Evolutionary conservation across 1,140 invertebrate species (phyloP).

Genomic region (Panagrolaimus sp.): DNA sequence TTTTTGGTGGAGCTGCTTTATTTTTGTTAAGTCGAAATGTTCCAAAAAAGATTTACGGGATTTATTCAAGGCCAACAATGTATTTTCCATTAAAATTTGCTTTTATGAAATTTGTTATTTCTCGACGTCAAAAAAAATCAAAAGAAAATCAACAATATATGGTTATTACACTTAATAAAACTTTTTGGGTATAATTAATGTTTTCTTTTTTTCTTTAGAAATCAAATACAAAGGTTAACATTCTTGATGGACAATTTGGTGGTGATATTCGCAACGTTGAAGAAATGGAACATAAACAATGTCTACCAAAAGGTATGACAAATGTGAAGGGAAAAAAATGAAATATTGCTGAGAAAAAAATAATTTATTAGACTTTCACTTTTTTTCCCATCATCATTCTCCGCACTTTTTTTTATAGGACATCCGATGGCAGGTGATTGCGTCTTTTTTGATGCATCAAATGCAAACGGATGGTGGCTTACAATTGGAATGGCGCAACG

Average conservation of each 20-base stretch:
- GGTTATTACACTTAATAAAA: no score
- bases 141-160: constrained; percentile 1
- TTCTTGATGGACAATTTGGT: constrained; percentile 17
- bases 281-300: constrained; percentile 33
- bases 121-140: constrained; percentile 26
- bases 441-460: constrained; percentile 48
- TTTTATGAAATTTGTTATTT: constrained; percentile 31
- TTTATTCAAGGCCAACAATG: constrained; percentile 2
- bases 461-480: constrained; percentile 43
- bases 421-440: constrained; percentile 29
- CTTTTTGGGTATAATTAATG: neutral
- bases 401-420: constrained; percentile 9
- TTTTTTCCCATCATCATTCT: no score
- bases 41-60: neutral
- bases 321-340: neutral
- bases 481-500: constrained; percentile 50
- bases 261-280: constrained; percentile 22
- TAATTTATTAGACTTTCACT: neutral
- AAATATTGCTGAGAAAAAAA: constrained; percentile 1
- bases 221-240: constrained; percentile 20
- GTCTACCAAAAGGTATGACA: constrained; percentile 19
- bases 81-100: constrained; percentile 22
- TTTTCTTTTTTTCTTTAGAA: neutral
- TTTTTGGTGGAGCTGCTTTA: constrained; percentile 3
- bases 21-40: neutral